A percentile compares a stretch with the other conserved stretches of the same genome.
phyloP scores from a whole-genome alignment of 2,888 invertebrate genomes.

The Hirtodrosophila cameraria region DNA sequence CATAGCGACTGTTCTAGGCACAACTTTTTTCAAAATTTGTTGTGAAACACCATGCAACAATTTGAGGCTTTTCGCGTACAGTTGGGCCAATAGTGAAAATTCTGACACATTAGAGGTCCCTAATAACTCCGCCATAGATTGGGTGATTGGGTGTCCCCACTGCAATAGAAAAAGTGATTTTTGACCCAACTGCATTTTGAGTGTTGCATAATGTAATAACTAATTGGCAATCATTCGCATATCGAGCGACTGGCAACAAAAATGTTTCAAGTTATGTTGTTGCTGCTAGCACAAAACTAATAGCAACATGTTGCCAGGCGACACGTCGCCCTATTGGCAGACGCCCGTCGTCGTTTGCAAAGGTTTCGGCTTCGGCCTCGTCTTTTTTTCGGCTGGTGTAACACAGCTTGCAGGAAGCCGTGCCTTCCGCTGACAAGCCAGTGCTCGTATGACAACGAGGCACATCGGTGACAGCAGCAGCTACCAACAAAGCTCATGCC shows the following conservation, averaged over 20 bases:
- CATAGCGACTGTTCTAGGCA: too few relatives aligned
- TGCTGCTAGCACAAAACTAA: neutral
- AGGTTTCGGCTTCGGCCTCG: conserved; percentile 6
- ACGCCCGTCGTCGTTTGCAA: neutral
- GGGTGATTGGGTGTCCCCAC: too few relatives aligned
- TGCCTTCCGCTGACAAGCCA: conserved; percentile 35
- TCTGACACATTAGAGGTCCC: too few relatives aligned
- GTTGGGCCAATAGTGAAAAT: too few relatives aligned
- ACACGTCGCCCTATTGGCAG: conserved; percentile 62
- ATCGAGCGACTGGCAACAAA: conserved; percentile 13
- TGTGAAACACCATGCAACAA: too few relatives aligned
- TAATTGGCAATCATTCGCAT: conserved; percentile 53
- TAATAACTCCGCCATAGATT: too few relatives aligned
- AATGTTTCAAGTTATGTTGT: conserved; percentile 21
- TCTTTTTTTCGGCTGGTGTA: conserved; percentile 1
- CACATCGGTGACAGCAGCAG: conserved; percentile 36
- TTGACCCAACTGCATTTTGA: too few relatives aligned
- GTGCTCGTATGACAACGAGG: conserved; percentile 65
- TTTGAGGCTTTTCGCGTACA: too few relatives aligned
- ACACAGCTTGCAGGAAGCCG: conserved; percentile 15
- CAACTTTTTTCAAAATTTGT: too few relatives aligned
- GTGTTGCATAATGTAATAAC: too few relatives aligned
- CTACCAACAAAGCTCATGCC: neutral
- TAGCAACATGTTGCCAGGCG: conserved; percentile 45
- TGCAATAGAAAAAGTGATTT: too few relatives aligned